phyloP scores from a whole-genome alignment of 1,140 invertebrate species.

The Zaprionus davidi region DNA sequence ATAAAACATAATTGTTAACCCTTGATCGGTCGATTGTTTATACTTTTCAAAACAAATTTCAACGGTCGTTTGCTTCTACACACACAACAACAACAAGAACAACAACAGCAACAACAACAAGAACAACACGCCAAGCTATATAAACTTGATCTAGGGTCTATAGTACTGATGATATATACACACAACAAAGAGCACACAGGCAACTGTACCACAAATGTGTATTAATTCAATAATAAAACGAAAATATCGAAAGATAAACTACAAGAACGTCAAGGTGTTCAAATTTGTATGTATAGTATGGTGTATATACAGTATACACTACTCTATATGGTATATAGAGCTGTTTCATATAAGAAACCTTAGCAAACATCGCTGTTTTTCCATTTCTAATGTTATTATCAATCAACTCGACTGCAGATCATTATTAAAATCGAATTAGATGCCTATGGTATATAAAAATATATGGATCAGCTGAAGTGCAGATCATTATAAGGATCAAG shows the following conservation, averaged over 20 bases:
- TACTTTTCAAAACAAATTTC: conserved; percentile 44
- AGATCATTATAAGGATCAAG: too few species aligned
- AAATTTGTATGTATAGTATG: too few species aligned
- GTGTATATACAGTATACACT: too few species aligned
- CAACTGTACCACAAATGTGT: conserved; percentile 43
- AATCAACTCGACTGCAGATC: too few species aligned
- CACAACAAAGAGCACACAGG: conserved; percentile 19
- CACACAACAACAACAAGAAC: too few species aligned
- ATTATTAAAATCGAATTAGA: too few species aligned
- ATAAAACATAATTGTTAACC: conserved; percentile 57
- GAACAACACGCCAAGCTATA: conserved; percentile 20
- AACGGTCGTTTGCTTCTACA: conserved; percentile 54
- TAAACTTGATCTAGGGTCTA: conserved; percentile 13
- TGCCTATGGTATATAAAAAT: too few species aligned
- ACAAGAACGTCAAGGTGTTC: neutral
- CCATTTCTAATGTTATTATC: too few species aligned
- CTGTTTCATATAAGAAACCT: too few species aligned
- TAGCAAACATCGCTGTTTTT: too few species aligned
- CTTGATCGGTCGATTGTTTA: conserved; percentile 51
- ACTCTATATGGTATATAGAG: too few species aligned
- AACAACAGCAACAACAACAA: conserved; percentile 15
- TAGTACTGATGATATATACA: conserved; percentile 21
- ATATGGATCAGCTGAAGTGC: too few species aligned
- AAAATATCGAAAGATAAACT: conserved; percentile 27
- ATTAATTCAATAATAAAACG: conserved; percentile 47